Evolutionary conservation across 2,113 vertebrate genomes (phyloP).

Genomic region (Penelope pileata): DNA sequence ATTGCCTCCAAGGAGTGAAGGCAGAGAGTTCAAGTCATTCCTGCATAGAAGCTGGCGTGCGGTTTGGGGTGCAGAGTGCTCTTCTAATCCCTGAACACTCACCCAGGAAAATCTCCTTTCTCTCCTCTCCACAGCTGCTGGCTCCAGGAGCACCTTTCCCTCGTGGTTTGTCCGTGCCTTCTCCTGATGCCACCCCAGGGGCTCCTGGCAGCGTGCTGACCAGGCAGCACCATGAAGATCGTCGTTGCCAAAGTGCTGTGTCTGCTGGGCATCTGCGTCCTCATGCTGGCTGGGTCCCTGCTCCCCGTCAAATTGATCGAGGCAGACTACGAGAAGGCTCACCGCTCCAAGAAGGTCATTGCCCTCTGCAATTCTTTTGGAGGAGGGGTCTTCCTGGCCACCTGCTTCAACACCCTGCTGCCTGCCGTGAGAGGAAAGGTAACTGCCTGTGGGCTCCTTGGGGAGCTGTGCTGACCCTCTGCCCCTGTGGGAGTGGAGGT

Average conservation of each 20-base stretch:
- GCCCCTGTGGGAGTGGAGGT: neutral
- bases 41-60: accelerated
- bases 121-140: neutral
- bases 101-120: accelerated
- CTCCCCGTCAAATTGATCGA: slow-evolving; percentile 86
- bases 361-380: slow-evolving; percentile 88
- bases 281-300: slow-evolving; percentile 87
- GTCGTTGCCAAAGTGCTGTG: slow-evolving; percentile 86
- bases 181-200: accelerated
- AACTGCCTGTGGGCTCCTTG: accelerated
- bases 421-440: slow-evolving; percentile 90
- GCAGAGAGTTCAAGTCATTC: neutral
- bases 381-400: slow-evolving; percentile 92
- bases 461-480: too few species aligned
- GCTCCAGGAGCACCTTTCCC: neutral
- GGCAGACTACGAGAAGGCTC: slow-evolving; percentile 81
- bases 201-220: neutral
- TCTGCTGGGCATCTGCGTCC: slow-evolving; percentile 82
- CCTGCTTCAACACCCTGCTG: slow-evolving; percentile 91
- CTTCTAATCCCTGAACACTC: neutral
- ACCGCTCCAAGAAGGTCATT: slow-evolving; percentile 77
- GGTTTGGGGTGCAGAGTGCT: neutral
- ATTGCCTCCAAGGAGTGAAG: neutral
- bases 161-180: accelerated
- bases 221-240: slow-evolving; percentile 73